phyloP scores from a whole-genome alignment of 2,113 vertebrate species.

The Malurus melanocephalus region DNA sequence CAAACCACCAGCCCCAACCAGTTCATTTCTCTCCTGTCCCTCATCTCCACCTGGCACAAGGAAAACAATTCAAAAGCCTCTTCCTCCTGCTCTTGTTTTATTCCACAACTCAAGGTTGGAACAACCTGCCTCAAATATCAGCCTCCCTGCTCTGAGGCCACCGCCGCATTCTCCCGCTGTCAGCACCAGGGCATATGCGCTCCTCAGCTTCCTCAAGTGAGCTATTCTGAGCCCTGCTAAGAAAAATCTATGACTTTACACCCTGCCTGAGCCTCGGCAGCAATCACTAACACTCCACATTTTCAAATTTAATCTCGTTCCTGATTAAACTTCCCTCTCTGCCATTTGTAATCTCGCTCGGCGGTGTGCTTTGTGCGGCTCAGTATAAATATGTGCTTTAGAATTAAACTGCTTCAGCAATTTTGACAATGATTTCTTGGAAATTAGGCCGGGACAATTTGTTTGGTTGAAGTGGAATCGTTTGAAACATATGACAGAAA shows the following conservation, averaged over 20 bases:
- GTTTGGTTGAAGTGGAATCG: constrained; percentile 59
- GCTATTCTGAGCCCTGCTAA: background rate
- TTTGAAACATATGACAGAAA: constrained; percentile 57
- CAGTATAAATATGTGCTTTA: constrained; percentile 68
- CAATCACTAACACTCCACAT: background rate
- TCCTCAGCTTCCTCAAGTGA: background rate
- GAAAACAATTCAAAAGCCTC: background rate
- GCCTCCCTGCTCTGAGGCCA: background rate
- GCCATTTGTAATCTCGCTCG: constrained; percentile 49
- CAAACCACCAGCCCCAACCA: background rate
- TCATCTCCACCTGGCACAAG: background rate
- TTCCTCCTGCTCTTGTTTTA: background rate
- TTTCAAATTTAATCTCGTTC: constrained; percentile 62
- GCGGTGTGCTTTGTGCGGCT: constrained; percentile 45
- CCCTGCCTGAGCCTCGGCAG: constrained; percentile 18
- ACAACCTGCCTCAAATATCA: background rate
- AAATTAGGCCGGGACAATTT: constrained; percentile 69
- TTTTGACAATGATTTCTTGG: constrained; percentile 71
- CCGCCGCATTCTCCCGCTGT: background rate
- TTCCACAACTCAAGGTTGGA: background rate
- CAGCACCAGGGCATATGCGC: background rate
- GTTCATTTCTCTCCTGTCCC: too few relatives aligned
- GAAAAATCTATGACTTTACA: constrained; percentile 19
- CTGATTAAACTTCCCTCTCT: constrained; percentile 65
- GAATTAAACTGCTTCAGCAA: constrained; percentile 71